Evolutionary conservation across 2,113 vertebrate genomes (phyloP), one percentile per base, ranked within the genome.

Genomic region (Myotis davidii): DNA sequence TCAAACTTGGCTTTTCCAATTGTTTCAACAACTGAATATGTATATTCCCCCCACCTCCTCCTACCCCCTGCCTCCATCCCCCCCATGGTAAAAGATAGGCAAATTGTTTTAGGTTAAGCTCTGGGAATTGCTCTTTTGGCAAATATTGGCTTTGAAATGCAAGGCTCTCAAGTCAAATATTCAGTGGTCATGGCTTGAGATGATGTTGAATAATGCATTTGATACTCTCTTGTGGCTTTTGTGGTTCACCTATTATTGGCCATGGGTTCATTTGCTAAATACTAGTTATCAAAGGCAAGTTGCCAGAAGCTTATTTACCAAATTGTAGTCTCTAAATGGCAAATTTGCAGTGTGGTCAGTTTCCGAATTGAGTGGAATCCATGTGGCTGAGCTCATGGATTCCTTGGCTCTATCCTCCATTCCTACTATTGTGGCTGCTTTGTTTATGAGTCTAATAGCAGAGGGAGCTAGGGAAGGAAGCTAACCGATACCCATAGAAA

Each of bases 271-370:
- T 74, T 82, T 70, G n/a, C 65, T 93, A 74, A 90, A 27, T 48
- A 10, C 27, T 12, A 23, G 16, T 85, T 70, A 32, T 4, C 18
- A 65, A 76, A 96, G 89, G 17, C 32, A 65, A 14, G 20, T 77
- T 92, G 95, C 27, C 65, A 90, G 56, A 87, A 92, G 29, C 12
- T 14, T 67, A 56, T 50, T 95, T 67, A 67, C 65, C 27, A 59
- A 50, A 50, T 11, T 76, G 9, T 1, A 29, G 42, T 86, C 3
- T 54, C 6, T 52, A 76, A 76, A 29, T 42, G 45, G 27, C 21
- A 85, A 48, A 61, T 87, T 65, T 82, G 10, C 11, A 61, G 21
- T 67, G 20, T 88, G 52, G 59, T 16, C 52, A 72, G 0, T 72
- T 85, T 96, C 72, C 73, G 11, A 45, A 45, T 21, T 29, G 32